phyloP scores from a whole-genome alignment of 2,113 vertebrate genomes.

The Saguinus imperator region DNA sequence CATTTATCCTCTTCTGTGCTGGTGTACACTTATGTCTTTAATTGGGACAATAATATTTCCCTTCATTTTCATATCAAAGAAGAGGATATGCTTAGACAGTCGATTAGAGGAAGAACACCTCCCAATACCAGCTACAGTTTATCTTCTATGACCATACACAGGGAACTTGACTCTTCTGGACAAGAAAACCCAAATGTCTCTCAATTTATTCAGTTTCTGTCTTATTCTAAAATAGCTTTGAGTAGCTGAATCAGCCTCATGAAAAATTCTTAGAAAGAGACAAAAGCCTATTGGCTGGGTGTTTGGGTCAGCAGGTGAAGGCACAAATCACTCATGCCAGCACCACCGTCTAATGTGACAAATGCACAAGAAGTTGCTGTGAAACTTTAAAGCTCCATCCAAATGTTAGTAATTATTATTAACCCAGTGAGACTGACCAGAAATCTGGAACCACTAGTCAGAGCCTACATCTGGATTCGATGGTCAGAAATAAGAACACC shows the following conservation, averaged over 20 bases:
- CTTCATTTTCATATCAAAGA: background rate
- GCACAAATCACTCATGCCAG: background rate
- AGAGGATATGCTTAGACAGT: background rate
- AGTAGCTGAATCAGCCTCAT: constrained; percentile 2
- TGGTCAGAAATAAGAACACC: constrained; percentile 39
- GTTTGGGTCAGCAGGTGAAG: background rate
- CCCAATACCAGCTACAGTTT: background rate
- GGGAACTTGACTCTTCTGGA: background rate
- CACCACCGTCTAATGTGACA: background rate
- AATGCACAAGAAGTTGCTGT: background rate
- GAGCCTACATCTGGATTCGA: constrained; percentile 9
- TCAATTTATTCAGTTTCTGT: background rate
- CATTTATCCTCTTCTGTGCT: background rate
- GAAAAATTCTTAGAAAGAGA: constrained; percentile 49
- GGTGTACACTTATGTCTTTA: background rate
- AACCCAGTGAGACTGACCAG: constrained; percentile 56
- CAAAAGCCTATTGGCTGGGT: background rate
- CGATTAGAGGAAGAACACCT: background rate
- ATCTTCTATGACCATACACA: constrained; percentile 6
- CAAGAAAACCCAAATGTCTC: background rate
- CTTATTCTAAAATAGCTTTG: constrained; percentile 21
- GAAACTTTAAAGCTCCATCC: constrained; percentile 13
- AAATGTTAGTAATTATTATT: constrained; percentile 63
- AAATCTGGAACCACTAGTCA: constrained; percentile 30
- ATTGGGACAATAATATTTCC: background rate